Evolutionary conservation across 2,888 invertebrate genomes (phyloP), one percentile per base, ranked within the genome.

Genomic region (Tridacna gigas): DNA sequence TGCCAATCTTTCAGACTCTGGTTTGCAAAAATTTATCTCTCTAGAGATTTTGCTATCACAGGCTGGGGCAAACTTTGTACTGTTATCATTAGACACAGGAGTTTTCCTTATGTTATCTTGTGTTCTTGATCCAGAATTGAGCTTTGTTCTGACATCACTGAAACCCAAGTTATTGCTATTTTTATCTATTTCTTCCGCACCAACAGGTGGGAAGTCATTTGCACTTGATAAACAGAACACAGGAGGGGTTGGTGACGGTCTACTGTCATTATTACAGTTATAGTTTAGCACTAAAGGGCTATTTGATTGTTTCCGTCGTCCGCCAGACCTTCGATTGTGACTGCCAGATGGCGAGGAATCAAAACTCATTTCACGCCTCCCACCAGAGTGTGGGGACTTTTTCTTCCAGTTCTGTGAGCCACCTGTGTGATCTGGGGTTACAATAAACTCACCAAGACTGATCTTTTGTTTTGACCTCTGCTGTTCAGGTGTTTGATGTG

Each of bases 371-470:
- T 88, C 87, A 66, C 80, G 84, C 51, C 83, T 78, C 12, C 86
- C 86, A 22, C 76, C 76, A 12, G 89, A 90, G 85, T 88, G 88
- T n/a, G 91, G 91, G 15, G 89, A 90, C 77, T 86, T 89, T 69
- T 90, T 89, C 77, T 86, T 91, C 80, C 85, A 89, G 13, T 74
- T 56, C n/a, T 82, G 77, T 28, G 82, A 61, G 74, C 73, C 67
- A 66, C n/a, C 77, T 65, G 45, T 74, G 28, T 79, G 79, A 79
- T 92, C 91, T 26, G 92, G 91, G 0, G 90, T 88, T n/a, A 82
- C 73, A 65, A 93, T 83, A 77, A 91, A 93, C 78, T 92, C 93
- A n/a, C 91, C 92, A 12, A 93, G 84, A 84, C 89, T 89, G n/a
- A 91, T 84, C 78, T 89, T 90, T 56, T 92, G 91, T 81, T 90